A percentile compares a stretch with the other conserved stretches of the same genome.
Conservation (phyloP, 1,140 invertebrate genomes). For the Steinernema khuongi region DNA sequence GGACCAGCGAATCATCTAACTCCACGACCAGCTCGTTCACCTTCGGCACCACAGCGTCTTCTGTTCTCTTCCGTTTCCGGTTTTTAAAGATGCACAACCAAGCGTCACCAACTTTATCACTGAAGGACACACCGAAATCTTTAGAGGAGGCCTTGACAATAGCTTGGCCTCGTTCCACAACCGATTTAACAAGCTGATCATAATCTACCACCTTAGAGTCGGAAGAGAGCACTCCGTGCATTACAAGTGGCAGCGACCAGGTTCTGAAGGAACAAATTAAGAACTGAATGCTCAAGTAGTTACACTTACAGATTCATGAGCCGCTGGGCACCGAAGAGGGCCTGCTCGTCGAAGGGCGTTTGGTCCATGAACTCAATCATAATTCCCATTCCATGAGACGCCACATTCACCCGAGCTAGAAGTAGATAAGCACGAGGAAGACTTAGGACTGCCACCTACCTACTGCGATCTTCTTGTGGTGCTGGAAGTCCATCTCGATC, state of each 20-base stretch:
- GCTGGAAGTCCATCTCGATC: not conserved
- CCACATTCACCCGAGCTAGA: not conserved
- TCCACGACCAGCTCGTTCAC: not conserved
- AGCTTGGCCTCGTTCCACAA: not conserved
- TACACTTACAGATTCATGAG: not conserved
- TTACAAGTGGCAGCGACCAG: not conserved
- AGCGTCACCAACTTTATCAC: not conserved
- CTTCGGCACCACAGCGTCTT: not conserved
- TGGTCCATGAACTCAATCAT: not conserved
- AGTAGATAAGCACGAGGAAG: not conserved
- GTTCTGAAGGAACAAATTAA: not conserved
- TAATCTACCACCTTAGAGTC: not conserved
- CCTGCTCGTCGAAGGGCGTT: not conserved
- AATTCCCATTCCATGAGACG: not conserved
- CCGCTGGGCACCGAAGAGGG: not conserved
- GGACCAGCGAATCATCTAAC: not conserved
- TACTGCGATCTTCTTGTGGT: not conserved
- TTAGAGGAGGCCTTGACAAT: not conserved
- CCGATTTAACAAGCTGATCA: not conserved
- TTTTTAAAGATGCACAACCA: not conserved
- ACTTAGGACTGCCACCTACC: not conserved
- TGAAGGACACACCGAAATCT: not conserved
- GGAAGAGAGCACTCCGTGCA: not conserved
- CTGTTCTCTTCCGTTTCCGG: not conserved
- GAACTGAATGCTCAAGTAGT: not conserved